A percentile compares a stretch with the other conserved stretches of the same genome.
Evolutionary conservation across 2,113 vertebrate species (phyloP).

Genomic region (Sterrhoptilus dennistouni): DNA sequence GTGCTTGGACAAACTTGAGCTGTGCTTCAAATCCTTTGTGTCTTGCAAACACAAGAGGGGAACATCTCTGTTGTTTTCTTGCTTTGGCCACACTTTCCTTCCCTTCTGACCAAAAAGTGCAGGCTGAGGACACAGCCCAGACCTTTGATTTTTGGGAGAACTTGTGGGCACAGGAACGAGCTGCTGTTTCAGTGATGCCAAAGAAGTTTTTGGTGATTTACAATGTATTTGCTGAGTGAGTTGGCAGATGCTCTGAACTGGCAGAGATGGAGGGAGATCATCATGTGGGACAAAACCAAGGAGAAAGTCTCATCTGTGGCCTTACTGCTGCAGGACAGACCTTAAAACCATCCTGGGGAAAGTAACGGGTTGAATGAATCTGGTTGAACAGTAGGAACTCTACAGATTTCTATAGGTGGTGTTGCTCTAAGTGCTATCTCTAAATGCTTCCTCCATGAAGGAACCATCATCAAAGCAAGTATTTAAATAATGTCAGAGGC

Average conservation of each 20-base stretch:
- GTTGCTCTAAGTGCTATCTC: background rate
- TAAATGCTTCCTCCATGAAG: background rate
- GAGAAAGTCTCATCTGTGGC: background rate
- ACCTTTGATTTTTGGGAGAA: background rate
- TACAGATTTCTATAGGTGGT: background rate
- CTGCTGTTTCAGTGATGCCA: background rate
- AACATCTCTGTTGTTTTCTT: background rate
- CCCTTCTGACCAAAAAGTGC: background rate
- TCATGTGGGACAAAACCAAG: background rate
- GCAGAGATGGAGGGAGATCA: background rate
- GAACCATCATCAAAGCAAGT: background rate
- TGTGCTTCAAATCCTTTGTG: background rate
- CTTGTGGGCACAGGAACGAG: accelerated
- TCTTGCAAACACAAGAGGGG: background rate
- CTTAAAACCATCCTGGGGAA: background rate
- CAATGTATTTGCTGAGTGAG: background rate
- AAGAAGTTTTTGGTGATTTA: background rate
- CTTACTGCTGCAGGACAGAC: background rate
- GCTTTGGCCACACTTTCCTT: background rate
- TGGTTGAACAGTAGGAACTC: accelerated
- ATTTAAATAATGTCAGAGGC: background rate
- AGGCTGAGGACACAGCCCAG: background rate
- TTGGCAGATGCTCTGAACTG: background rate
- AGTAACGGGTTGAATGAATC: accelerated
- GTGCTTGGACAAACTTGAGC: background rate